Percentiles rank a stretch among this genome's conserved stretches.
Evolutionary conservation across 2,113 vertebrate species (phyloP).

Genomic region (Nothobranchius kuhntae): DNA sequence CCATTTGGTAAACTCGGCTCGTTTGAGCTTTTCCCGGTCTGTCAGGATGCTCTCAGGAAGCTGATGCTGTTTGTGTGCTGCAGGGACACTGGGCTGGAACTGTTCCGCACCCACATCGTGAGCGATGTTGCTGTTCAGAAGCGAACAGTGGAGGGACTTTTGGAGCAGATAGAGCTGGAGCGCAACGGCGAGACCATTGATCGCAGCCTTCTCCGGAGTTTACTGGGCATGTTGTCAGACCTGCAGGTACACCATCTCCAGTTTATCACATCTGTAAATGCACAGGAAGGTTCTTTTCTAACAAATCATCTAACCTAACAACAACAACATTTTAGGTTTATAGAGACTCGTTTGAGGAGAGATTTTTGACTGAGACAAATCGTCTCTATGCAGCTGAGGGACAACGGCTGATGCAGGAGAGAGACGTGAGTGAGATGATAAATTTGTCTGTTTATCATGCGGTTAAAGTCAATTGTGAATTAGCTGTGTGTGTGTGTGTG

Average conservation of each 20-base stretch:
- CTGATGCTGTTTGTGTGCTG: conserved; percentile 14
- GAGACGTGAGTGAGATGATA: conserved; percentile 85
- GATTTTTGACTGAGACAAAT: conserved; percentile 96
- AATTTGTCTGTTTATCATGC: background rate
- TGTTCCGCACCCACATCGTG: conserved; percentile 97
- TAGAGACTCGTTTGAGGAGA: conserved; percentile 96
- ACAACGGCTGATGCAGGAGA: conserved; percentile 96
- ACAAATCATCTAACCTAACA: background rate
- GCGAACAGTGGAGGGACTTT: conserved; percentile 95
- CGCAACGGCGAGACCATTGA: conserved; percentile 95
- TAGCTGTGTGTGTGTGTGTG: background rate
- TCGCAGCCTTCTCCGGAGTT: conserved; percentile 92
- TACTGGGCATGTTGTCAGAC: conserved; percentile 97
- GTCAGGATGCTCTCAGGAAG: background rate
- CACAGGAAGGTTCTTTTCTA: background rate
- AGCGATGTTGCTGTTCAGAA: conserved; percentile 95
- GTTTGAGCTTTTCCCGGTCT: background rate
- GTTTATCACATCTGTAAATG: background rate
- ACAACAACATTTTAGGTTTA: conserved; percentile 81
- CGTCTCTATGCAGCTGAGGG: conserved; percentile 95
- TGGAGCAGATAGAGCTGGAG: conserved; percentile 96
- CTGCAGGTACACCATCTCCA: conserved; percentile 83
- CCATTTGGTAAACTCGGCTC: conserved; percentile 89
- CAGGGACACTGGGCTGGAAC: conserved; percentile 97
- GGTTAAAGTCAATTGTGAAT: background rate